Conservation (phyloP, 2,113 vertebrate genomes). For the Physeter macrocephalus region DNA sequence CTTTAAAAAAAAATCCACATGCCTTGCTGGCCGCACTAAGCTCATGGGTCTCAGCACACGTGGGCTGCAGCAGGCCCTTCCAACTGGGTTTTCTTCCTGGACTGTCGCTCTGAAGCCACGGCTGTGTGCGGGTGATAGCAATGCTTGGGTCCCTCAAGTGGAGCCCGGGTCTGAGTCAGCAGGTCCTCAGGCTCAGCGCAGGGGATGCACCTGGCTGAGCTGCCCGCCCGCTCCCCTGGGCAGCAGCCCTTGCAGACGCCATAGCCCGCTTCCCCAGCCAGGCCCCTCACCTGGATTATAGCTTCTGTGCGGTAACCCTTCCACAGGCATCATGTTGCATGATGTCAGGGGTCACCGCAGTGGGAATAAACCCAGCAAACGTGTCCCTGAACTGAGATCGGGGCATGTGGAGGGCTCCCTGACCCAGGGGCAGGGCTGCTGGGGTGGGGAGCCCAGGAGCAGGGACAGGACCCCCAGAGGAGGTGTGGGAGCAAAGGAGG, state of each 20-base stretch:
- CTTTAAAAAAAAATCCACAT: not conserved
- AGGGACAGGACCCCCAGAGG: not conserved
- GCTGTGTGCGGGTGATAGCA: too few species aligned
- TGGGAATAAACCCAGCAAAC: not conserved
- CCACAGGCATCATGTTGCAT: too few species aligned
- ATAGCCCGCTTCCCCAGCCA: not conserved
- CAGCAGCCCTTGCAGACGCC: not conserved
- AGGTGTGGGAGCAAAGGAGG: not conserved
- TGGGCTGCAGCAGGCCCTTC: not conserved
- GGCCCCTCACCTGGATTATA: accelerated
- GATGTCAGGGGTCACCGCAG: not conserved
- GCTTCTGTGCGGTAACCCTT: not conserved
- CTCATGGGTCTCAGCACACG: not conserved
- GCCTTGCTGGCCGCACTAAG: not conserved
- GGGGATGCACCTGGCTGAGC: not conserved
- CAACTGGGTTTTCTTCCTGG: not conserved
- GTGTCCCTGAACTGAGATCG: not conserved
- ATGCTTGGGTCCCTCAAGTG: too few species aligned
- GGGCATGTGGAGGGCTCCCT: not conserved
- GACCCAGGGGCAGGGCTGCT: too few species aligned
- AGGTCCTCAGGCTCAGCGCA: not conserved
- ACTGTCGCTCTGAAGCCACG: too few species aligned
- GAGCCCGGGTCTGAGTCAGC: not conserved
- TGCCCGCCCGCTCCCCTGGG: not conserved
- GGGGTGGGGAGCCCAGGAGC: too few species aligned